Evolutionary conservation across 37 sponge, comb jelly and placozoan genomes (phyloP).

Genomic region (Agelas oroides): DNA sequence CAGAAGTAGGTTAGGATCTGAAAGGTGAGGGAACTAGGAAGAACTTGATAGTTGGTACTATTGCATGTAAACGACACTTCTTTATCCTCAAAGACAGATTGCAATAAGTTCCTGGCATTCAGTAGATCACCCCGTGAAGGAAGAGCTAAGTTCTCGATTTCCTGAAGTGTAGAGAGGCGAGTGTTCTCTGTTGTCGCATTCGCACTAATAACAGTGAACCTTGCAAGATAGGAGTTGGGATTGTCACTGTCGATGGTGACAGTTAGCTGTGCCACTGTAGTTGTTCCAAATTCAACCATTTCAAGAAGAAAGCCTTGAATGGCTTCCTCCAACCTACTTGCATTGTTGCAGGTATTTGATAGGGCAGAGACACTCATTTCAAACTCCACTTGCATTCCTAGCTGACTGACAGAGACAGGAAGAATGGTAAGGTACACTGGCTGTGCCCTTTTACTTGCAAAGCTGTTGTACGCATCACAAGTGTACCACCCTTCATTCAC

Average conservation of each 20-base stretch:
- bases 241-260: not conserved
- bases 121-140: not conserved
- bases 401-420: slow-evolving; percentile 11
- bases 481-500: slow-evolving; percentile 51
- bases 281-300: not conserved
- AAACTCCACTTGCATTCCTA: slow-evolving; percentile 5
- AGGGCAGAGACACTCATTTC: not conserved
- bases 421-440: slow-evolving; percentile 34
- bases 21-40: slow-evolving; percentile 1
- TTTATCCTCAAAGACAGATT: not conserved
- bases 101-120: not conserved
- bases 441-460: slow-evolving; percentile 6
- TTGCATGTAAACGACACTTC: not conserved
- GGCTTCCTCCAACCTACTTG: not conserved
- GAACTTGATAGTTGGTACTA: not conserved
- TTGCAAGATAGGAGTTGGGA: not conserved
- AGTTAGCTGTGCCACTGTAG: not conserved
- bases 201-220: not conserved
- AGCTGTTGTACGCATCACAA: slow-evolving; percentile 33
- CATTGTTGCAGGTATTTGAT: not conserved
- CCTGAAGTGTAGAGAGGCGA: not conserved
- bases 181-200: not conserved
- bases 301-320: not conserved
- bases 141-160: slow-evolving; percentile 16
- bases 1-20: not conserved